These are phyloP conservation scores for Tragelaphus buxtoni DNA, from an alignment of 2,113 vertebrate species.

Conservation along the genomic window DNA sequence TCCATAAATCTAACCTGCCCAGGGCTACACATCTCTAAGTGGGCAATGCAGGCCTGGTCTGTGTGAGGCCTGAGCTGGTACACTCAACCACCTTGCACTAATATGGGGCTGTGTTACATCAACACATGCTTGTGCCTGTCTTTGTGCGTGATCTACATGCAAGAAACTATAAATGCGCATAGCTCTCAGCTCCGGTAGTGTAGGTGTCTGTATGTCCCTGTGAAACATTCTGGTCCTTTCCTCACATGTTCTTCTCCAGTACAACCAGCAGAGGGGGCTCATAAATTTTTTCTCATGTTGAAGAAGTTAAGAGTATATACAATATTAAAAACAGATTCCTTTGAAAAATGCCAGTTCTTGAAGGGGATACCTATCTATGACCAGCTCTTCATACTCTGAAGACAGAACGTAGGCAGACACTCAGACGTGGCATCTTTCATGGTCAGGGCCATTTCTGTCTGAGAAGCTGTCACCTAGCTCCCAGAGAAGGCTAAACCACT, in stretches of 20 bases:
- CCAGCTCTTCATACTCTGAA: not conserved
- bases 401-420: not conserved
- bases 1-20: not conserved
- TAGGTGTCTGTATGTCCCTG: not conserved
- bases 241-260: slow-evolving; percentile 43
- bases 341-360: not conserved
- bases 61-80: not conserved
- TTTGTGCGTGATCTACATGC: not conserved
- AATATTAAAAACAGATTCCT: not conserved
- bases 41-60: not conserved
- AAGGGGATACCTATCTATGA: not conserved
- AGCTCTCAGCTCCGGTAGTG: not conserved
- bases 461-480: not conserved
- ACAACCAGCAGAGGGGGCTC: slow-evolving; percentile 70
- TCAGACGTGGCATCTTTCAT: not conserved
- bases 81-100: not conserved
- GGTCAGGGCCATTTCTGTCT: not conserved
- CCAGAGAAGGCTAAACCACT: not conserved
- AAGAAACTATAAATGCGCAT: not conserved
- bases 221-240: not conserved
- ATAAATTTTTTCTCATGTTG: slow-evolving; percentile 50
- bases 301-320: not conserved
- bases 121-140: not conserved
- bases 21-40: not conserved
- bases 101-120: not conserved